A percentile compares a stretch with the other conserved stretches of the same genome.
phyloP scores from a whole-genome alignment of 2,888 invertebrate species.

The Dioctria rufipes region DNA sequence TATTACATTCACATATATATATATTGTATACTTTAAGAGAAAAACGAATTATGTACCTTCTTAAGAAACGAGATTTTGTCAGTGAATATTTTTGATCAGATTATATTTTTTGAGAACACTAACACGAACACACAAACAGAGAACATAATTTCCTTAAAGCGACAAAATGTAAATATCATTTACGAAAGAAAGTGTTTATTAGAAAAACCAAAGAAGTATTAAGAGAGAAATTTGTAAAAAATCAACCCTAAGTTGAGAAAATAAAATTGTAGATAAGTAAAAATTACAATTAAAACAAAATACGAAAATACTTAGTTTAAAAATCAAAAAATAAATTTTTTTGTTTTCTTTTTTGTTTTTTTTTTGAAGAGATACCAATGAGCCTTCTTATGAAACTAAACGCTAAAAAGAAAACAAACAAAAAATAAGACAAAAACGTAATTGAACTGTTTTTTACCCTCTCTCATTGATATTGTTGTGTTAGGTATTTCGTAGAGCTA shows the following conservation, averaged over 20 bases:
- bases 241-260: conserved; percentile 10
- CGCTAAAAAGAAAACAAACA: conserved; percentile 41
- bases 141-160: conserved; percentile 16
- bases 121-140: background rate
- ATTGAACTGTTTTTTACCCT: conserved; percentile 50
- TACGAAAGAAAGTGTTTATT: conserved; percentile 17
- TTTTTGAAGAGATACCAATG: conserved; percentile 34
- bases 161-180: conserved; percentile 26
- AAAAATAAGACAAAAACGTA: background rate
- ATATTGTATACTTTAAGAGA: background rate
- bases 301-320: background rate
- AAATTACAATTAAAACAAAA: background rate
- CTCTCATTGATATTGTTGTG: conserved; percentile 44
- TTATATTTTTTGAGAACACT: conserved; percentile 35
- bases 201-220: conserved; percentile 39
- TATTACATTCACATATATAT: too few species aligned
- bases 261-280: conserved; percentile 24
- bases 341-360: too few species aligned
- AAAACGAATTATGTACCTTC: conserved; percentile 41
- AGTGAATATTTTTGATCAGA: conserved; percentile 33
- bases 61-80: conserved; percentile 30
- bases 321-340: background rate
- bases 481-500: conserved; percentile 39
- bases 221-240: conserved; percentile 21
- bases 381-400: conserved; percentile 52